phyloP scores from a whole-genome alignment of 2,113 vertebrate species.

The Thamnaconus septentrionalis region DNA sequence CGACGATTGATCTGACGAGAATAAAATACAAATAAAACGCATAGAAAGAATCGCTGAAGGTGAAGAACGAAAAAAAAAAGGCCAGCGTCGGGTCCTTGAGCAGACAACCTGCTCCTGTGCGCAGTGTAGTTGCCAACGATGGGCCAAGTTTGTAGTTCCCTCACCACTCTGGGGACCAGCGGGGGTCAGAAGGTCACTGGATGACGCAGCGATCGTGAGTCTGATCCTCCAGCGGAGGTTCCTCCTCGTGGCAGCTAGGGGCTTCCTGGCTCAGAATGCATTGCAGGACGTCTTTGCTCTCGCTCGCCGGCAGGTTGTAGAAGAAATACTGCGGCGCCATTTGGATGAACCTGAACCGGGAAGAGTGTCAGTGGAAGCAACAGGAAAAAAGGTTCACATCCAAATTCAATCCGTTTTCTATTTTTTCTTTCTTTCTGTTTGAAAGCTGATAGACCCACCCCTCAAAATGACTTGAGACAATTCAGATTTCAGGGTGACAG shows the following conservation, averaged over 20 bases:
- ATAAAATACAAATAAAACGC: no score
- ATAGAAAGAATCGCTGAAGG: no score
- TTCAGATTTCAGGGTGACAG: conserved; percentile 10
- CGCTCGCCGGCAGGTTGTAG: conserved; percentile 88
- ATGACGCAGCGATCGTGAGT: conserved; percentile 80
- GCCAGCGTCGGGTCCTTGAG: neutral
- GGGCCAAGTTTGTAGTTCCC: neutral
- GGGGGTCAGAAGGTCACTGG: conserved; percentile 70
- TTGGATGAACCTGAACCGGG: conserved; percentile 79
- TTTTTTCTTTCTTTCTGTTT: neutral
- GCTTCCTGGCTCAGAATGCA: conserved; percentile 65
- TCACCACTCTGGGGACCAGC: neutral
- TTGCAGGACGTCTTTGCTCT: conserved; percentile 90
- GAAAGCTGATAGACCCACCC: neutral
- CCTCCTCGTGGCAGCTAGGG: conserved; percentile 22
- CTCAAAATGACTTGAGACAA: conserved; percentile 1
- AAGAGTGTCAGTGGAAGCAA: neutral
- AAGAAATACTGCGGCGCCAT: conserved; percentile 89
- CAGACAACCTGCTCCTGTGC: neutral
- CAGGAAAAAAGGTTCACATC: neutral
- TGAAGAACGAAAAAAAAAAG: neutral
- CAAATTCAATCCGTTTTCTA: neutral
- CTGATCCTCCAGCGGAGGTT: conserved; percentile 26
- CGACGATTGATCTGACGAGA: no score
- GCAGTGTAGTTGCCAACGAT: neutral